Conservation (phyloP, 2,113 vertebrate genomes). For the Coregonus clupeaformis region DNA sequence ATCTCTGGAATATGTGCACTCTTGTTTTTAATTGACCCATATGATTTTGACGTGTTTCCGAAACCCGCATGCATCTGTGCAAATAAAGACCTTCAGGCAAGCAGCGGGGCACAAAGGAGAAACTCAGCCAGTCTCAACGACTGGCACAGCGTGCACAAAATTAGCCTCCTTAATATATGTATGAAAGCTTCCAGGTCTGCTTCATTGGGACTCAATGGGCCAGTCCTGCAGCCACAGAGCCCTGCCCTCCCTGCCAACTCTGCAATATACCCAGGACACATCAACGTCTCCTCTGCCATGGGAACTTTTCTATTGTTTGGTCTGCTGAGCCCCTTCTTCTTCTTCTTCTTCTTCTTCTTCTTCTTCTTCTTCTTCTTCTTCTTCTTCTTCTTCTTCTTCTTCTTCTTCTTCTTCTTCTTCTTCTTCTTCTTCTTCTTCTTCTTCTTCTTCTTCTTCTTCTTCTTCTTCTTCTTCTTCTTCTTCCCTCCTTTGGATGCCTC, state of each 20-base stretch:
- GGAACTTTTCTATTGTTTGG: conserved; percentile 37
- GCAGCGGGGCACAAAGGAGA: conserved; percentile 50
- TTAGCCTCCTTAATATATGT: conserved; percentile 35
- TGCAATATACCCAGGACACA: background rate
- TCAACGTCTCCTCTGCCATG: background rate
- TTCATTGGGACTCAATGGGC: conserved; percentile 5
- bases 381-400: background rate
- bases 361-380: too few species aligned
- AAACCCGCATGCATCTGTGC: conserved; percentile 37
- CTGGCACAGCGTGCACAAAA: conserved; percentile 31
- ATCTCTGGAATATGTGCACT: conserved; percentile 37
- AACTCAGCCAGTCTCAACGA: conserved; percentile 34
- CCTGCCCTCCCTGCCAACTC: background rate
- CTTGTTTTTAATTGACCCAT: conserved; percentile 50
- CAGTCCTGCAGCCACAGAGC: conserved; percentile 21
- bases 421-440: too few species aligned
- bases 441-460: too few species aligned
- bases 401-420: too few species aligned
- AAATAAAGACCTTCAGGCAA: conserved; percentile 52
- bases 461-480: background rate
- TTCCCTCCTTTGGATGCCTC: conserved; percentile 34
- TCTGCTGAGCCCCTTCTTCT: background rate
- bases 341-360: too few species aligned
- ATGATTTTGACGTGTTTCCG: conserved; percentile 45
- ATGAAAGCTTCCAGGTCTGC: conserved; percentile 22